Evolutionary conservation across 2,888 invertebrate genomes (phyloP).

Genomic region (Lycocerus yunnanus): DNA sequence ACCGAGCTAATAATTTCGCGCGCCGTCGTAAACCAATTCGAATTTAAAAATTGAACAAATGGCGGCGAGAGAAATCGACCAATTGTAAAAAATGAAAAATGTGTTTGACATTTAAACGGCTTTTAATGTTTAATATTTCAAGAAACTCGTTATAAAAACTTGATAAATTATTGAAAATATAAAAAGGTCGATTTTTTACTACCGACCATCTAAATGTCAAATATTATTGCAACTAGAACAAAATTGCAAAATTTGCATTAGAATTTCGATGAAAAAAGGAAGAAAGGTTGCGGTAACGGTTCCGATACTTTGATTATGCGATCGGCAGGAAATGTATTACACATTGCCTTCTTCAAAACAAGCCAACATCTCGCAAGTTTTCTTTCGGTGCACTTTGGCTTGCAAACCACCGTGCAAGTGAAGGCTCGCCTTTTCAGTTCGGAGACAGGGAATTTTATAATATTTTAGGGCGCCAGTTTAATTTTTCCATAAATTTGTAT

Average conservation of each 20-base stretch:
- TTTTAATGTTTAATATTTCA: not conserved
- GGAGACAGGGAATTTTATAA: no score
- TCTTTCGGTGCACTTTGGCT: no score
- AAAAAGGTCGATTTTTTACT: not conserved
- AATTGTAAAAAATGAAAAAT: not conserved
- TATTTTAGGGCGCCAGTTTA: no score
- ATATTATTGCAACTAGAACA: not conserved
- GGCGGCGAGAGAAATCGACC: not conserved
- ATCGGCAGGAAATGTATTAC: not conserved
- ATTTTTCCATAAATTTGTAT: no score
- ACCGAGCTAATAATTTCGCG: not conserved
- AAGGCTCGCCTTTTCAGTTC: not conserved
- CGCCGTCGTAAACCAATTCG: not conserved
- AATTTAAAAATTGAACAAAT: not conserved
- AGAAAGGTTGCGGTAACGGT: not conserved
- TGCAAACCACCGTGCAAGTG: not conserved
- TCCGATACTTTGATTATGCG: not conserved
- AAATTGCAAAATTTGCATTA: not conserved
- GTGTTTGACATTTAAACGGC: not conserved
- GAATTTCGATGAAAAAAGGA: not conserved
- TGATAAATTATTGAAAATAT: not conserved
- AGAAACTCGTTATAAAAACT: not conserved
- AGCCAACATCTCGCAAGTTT: no score
- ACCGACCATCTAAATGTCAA: not conserved
- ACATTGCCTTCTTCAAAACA: no score